Evolutionary conservation across 2,888 invertebrate species (phyloP).

Genomic region (Brachyopa scutellaris): DNA sequence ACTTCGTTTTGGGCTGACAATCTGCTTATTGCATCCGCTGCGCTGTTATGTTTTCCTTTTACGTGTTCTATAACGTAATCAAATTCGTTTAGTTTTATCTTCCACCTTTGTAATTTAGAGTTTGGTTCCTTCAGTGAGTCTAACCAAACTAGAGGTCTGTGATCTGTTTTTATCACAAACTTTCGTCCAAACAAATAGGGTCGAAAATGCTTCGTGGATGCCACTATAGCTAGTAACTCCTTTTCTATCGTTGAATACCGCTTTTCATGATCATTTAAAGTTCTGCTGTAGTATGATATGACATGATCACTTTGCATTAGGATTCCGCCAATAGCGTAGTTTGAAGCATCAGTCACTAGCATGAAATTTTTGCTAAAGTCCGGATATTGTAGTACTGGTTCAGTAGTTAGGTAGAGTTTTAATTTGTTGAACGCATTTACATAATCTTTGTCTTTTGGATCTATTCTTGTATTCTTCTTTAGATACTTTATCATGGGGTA

Average conservation of each 20-base stretch:
- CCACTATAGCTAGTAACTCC: slow-evolving; percentile 77
- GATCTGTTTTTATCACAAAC: slow-evolving; percentile 79
- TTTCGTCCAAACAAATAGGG: slow-evolving; percentile 77
- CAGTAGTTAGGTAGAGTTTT: background rate
- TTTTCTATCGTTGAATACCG: slow-evolving; percentile 77
- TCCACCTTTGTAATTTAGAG: too few relatives aligned
- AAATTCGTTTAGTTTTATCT: too few relatives aligned
- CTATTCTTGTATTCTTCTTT: background rate
- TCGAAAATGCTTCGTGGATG: slow-evolving; percentile 77
- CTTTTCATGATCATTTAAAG: slow-evolving; percentile 69
- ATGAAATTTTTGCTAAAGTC: background rate
- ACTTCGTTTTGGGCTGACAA: background rate
- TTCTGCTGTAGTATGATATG: slow-evolving; percentile 75
- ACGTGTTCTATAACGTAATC: too few relatives aligned
- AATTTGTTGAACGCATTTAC: background rate
- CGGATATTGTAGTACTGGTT: background rate
- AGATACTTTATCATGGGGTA: background rate
- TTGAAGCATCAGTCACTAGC: background rate
- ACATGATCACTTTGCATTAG: slow-evolving; percentile 74
- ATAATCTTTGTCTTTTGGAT: background rate
- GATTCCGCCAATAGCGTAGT: slow-evolving; percentile 72
- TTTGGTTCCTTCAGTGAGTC: too few relatives aligned
- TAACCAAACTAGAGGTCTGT: slow-evolving; percentile 78
- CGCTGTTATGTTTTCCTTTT: too few relatives aligned
- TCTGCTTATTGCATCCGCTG: background rate